These are phyloP conservation scores for Aspidiotus rigidus DNA, from an alignment of 2,888 invertebrate species.

Conservation along the genomic window DNA sequence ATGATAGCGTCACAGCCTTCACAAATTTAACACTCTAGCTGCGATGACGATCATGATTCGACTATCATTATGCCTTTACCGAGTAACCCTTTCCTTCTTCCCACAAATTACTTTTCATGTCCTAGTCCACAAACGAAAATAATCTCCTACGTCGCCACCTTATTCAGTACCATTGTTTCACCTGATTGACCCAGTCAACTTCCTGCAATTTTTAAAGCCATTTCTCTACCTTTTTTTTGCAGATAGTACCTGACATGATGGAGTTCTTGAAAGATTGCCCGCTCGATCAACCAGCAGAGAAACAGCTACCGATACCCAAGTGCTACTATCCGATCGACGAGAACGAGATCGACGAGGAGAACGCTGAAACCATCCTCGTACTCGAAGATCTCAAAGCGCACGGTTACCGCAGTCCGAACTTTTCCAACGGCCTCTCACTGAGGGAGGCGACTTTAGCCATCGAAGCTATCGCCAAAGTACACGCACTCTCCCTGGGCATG, in stretches of 20 bases:
- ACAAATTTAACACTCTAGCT: too few species aligned
- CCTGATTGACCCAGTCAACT: too few species aligned
- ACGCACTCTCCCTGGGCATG: constrained; percentile 60
- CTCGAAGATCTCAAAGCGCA: constrained; percentile 61
- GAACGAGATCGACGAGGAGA: constrained; percentile 50
- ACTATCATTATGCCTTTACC: too few species aligned
- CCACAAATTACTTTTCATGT: too few species aligned
- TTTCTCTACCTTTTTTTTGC: constrained; percentile 36
- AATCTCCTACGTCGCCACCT: too few species aligned
- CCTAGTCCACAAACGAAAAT: not conserved
- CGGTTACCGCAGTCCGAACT: constrained; percentile 58
- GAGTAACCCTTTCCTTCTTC: too few species aligned
- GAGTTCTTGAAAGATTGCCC: constrained; percentile 46
- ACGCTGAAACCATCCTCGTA: constrained; percentile 58
- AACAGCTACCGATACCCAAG: constrained; percentile 57
- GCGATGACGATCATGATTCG: too few species aligned
- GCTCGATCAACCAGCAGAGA: constrained; percentile 42
- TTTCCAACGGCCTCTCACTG: constrained; percentile 57
- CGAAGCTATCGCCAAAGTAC: constrained; percentile 60
- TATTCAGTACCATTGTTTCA: too few species aligned
- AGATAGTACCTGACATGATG: constrained; percentile 58
- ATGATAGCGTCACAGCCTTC: too few species aligned
- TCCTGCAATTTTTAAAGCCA: not conserved
- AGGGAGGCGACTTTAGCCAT: constrained; percentile 60
- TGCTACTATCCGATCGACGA: constrained; percentile 52